These are phyloP conservation scores for Brachionus rubens DNA, from an alignment of 1,140 invertebrate species.

Conservation along the genomic window DNA sequence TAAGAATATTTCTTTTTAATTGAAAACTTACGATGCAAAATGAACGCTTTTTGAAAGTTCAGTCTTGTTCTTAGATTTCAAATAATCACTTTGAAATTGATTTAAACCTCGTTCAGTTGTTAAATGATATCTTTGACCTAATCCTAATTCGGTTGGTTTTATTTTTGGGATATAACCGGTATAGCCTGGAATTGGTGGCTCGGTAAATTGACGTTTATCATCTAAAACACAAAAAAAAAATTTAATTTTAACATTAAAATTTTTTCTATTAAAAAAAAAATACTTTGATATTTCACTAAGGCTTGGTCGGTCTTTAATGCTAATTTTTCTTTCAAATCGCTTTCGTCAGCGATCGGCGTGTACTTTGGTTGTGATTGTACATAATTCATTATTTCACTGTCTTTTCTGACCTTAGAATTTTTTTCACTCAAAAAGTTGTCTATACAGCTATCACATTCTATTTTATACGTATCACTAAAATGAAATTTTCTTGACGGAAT, in stretches of 20 bases:
- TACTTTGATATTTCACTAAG: slow-evolving; percentile 19
- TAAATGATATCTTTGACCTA: slow-evolving; percentile 56
- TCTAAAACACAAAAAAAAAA: slow-evolving; percentile 40
- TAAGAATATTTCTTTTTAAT: neutral
- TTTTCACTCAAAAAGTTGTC: slow-evolving; percentile 53
- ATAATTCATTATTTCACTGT: slow-evolving; percentile 51
- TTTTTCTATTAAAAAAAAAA: neutral
- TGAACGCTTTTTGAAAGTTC: slow-evolving; percentile 6
- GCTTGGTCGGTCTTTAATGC: neutral
- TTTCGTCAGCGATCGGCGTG: slow-evolving; percentile 54
- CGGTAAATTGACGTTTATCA: slow-evolving; percentile 48
- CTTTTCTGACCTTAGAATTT: slow-evolving; percentile 51
- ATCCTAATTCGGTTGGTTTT: slow-evolving; percentile 55
- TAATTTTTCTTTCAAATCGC: slow-evolving; percentile 53
- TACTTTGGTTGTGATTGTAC: slow-evolving; percentile 52
- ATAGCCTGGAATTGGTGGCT: slow-evolving; percentile 60
- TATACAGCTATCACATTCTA: slow-evolving; percentile 56
- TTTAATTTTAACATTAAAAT: neutral
- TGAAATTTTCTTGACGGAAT: slow-evolving; percentile 57
- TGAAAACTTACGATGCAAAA: neutral
- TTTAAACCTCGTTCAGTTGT: slow-evolving; percentile 54
- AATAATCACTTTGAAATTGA: slow-evolving; percentile 49
- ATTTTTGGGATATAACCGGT: slow-evolving; percentile 58
- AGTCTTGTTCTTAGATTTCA: neutral
- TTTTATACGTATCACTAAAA: slow-evolving; percentile 58